Conservation (phyloP, 2,797 vertebrate species). For the Clamator glandarius region DNA sequence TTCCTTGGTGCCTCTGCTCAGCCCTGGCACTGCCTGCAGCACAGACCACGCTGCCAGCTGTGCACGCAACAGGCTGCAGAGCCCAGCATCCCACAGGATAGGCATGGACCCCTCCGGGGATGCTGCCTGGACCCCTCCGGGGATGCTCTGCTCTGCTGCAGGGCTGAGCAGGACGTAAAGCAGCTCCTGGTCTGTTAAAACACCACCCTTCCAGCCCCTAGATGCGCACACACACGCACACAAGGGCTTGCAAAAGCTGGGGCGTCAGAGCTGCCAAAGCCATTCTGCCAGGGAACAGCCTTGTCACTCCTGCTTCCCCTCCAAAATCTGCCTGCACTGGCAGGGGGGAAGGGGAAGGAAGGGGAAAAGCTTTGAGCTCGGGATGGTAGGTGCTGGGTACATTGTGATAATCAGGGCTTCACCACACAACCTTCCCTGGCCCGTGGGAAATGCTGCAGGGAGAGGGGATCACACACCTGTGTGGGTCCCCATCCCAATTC, state of each 20-base stretch:
- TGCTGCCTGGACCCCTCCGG: too few relatives aligned
- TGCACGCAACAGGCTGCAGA: too few relatives aligned
- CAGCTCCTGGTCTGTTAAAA: neutral
- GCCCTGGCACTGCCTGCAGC: neutral
- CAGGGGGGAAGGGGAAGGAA: neutral
- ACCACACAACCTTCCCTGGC: neutral
- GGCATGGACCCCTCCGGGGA: accelerated
- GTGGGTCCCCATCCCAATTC: neutral
- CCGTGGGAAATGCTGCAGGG: neutral
- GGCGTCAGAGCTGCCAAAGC: accelerated
- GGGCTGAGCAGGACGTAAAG: neutral
- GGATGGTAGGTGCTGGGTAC: neutral
- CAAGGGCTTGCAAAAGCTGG: neutral
- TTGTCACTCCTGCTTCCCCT: neutral
- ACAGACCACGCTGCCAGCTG: too few relatives aligned
- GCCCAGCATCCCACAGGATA: neutral
- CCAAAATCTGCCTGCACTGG: neutral
- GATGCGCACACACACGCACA: neutral
- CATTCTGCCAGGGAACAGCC: neutral
- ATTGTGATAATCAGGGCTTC: neutral
- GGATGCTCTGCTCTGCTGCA: too few relatives aligned
- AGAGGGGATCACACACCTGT: too few relatives aligned
- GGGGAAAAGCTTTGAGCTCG: neutral
- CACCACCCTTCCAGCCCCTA: neutral
- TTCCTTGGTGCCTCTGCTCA: neutral